Percentiles rank a stretch among this genome's conserved stretches.
Conservation (phyloP, 2,113 vertebrate species). For the Spilogale gracilis region DNA sequence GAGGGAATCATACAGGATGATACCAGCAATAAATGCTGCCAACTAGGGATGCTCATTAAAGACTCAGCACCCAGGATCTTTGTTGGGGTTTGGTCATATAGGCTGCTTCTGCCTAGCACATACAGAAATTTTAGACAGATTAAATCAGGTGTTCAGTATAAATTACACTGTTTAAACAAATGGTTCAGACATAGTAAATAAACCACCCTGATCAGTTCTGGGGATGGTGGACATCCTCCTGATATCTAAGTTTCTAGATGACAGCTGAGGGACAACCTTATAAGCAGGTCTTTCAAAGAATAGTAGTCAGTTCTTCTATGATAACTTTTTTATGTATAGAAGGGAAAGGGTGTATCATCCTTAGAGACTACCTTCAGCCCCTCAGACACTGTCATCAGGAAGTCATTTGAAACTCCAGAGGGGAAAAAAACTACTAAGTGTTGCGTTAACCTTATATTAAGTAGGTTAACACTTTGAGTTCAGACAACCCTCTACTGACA, state of each 20-base stretch:
- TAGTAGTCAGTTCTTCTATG: neutral
- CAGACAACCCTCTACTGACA: neutral
- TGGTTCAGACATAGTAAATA: neutral
- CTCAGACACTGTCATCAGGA: neutral
- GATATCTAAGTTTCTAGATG: neutral
- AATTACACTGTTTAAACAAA: neutral
- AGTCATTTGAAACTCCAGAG: neutral
- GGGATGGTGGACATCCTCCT: neutral
- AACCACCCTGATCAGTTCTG: neutral
- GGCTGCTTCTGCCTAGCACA: neutral
- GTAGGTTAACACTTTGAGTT: neutral
- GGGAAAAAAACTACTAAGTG: neutral
- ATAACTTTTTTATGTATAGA: neutral
- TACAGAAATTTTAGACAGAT: neutral
- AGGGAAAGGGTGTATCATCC: fast-evolving
- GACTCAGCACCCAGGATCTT: neutral
- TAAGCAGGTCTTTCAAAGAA: neutral
- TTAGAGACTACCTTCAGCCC: neutral
- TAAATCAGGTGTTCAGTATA: neutral
- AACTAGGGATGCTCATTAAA: neutral
- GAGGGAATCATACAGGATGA: neutral
- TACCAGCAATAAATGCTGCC: neutral
- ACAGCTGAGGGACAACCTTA: too few species aligned
- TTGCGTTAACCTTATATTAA: neutral
- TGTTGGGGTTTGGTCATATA: neutral